phyloP scores from a whole-genome alignment of 2,888 invertebrate species.

The Zaprionus bogoriensis region DNA sequence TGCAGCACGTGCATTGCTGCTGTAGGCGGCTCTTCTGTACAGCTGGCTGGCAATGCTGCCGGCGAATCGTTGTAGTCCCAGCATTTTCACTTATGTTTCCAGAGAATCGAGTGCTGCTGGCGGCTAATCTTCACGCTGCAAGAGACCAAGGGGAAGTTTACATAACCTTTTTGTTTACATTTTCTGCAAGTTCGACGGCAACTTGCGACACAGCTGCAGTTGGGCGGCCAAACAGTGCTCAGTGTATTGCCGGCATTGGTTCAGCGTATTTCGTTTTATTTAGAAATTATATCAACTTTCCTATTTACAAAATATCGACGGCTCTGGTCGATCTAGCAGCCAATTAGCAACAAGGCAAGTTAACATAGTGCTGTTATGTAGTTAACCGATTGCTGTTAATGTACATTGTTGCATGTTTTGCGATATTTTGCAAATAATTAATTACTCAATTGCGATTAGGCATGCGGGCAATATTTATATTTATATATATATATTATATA shows the following conservation, averaged over 20 bases:
- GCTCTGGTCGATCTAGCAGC: constrained; percentile 12
- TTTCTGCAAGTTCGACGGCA: constrained; percentile 4
- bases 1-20: constrained; percentile 64
- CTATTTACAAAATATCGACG: constrained; percentile 31
- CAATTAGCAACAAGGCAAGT: constrained; percentile 11
- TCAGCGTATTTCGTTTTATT: constrained; percentile 17
- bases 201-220: too few species aligned
- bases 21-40: constrained; percentile 67
- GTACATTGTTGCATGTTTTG: neutral
- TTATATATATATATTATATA: too few species aligned
- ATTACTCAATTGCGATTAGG: too few species aligned
- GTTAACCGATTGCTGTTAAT: neutral
- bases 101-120: constrained; percentile 14
- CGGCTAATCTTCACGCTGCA: constrained; percentile 66
- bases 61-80: constrained; percentile 79
- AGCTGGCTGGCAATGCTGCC: constrained; percentile 65
- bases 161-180: constrained; percentile 81
- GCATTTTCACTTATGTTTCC: constrained; percentile 71
- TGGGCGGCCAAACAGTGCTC: too few species aligned
- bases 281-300: constrained; percentile 39
- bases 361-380: neutral
- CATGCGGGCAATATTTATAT: too few species aligned
- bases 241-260: neutral
- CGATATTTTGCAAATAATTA: too few species aligned
- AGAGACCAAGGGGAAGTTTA: constrained; percentile 75